Evolutionary conservation across 2,797 vertebrate species (phyloP), one percentile per base, ranked within the genome.

Genomic region (Danio aesculapii): DNA sequence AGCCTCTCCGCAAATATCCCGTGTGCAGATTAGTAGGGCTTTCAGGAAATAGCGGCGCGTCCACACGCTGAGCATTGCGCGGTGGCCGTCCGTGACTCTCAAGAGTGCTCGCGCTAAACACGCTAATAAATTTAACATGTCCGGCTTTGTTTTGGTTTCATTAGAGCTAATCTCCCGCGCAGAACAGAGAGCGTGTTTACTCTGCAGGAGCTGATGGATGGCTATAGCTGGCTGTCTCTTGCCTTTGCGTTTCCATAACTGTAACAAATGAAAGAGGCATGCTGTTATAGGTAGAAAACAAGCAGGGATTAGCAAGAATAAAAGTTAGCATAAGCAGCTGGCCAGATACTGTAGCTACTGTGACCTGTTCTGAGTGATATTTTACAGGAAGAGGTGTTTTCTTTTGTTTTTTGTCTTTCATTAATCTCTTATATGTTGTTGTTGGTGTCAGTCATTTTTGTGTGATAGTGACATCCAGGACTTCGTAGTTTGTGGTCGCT

Each of bases 111-210:
- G 89, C 91, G 90, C 90, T 93, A 93, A 94, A 93, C 91, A 90
- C 91, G 92, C 92, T 93, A 95, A 95, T 95, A 95, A 94, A 95
- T 94, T 94, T 94, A 92, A 94, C 93, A 92, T 94, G 94, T 95
- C 93, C 90, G 91, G 92, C 91, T 95, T 94, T 95, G 94, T 94
- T 95, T 95, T 93, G 91, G 92, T 95, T 95, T 94, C 94, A 94
- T 94, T 94, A 94, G 92, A 86, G 90, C 91, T 94, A 94, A 95
- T 94, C 94, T 93, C 88, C 88, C 88, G 93, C 89, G 87, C 92
- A 89, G 90, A 92, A 92, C 90, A 90, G 87, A 90, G 47, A 93
- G 88, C 91, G 90, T 94, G 93, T 95, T 94, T 94, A 92, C 92
- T 91, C 92, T 93, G 78, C 84, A 92, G 89, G 86, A 86, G 52